Base-by-base conservation (phyloP, 2,888 invertebrate species). In the Himalopsyche japonica region DNA sequence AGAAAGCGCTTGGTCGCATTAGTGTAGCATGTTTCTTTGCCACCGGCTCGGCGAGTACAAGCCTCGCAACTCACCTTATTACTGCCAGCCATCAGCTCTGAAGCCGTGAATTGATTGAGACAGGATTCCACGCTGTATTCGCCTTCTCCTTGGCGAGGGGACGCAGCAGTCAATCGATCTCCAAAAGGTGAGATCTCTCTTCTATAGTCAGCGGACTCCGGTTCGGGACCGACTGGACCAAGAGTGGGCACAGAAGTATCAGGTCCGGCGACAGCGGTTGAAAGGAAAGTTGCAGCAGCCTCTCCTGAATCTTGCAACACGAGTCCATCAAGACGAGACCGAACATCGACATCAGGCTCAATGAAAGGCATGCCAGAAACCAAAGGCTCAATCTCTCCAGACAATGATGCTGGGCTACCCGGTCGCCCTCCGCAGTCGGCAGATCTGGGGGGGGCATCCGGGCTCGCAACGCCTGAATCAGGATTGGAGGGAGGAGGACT, bases 41-140 rank as follows among this genome's bases (percentile, higher is more conserved):
- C 93, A 87, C 95, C 95, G 86, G 93, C 92, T n/a, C 94, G 91
- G 87, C 94, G 94, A 0, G 97, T 97, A 91, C 99, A 99, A 77
- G 95, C 94, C 89, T 97, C 97, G 90, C 99, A 99, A 82, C 96
- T 95, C 79, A 99, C 98, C 91, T 97, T 97, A 90, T 99, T 99
- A 89, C 95, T 96, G 0, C 97, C 98, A 0, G 96, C 97, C 91
- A 99, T 94, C 27, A 98, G 91, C 89, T 99, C 99, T 20, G 97
- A 93, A 0, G 96, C 95, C 0, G 98, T 98, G 91, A 99, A 99
- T 90, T 98, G 97, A 89, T 96, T 96, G 81, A 99, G 94, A 89
- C 98, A 98, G 0, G 98, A 97, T 88, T 96, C 95, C 80, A 98
- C 94, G 30, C 97, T 96, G 89, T 95, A 96, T 88, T 97, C 97